Percentiles rank a stretch among this genome's conserved stretches.
phyloP scores from a whole-genome alignment of 2,113 vertebrate species.

The Girardinichthys multiradiatus region DNA sequence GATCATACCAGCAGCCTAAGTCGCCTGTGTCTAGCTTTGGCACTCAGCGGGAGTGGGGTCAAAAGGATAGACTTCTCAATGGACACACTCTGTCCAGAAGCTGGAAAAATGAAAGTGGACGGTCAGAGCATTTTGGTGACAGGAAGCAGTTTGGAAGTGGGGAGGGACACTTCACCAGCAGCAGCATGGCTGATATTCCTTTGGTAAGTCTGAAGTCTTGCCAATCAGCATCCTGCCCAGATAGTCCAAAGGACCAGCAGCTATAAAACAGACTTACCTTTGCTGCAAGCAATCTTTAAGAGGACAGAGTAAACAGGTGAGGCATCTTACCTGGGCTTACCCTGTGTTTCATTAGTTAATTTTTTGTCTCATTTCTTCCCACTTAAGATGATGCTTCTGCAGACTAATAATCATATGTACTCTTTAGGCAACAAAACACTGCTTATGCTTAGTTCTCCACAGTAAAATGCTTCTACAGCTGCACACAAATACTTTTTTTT shows the following conservation, averaged over 20 bases:
- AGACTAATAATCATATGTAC: conserved; percentile 88
- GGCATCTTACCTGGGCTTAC: conserved; percentile 36
- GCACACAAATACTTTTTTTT: conserved; percentile 60
- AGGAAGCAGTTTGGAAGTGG: conserved; percentile 92
- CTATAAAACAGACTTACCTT: conserved; percentile 85
- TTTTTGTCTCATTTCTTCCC: conserved; percentile 56
- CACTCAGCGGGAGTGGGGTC: conserved; percentile 92
- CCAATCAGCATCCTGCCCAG: conserved; percentile 87
- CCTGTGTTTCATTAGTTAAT: conserved; percentile 27
- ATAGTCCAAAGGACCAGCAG: conserved; percentile 97
- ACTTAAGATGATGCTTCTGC: conserved; percentile 87
- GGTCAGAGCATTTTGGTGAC: conserved; percentile 93
- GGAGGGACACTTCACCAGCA: conserved; percentile 91
- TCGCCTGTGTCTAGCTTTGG: conserved; percentile 93
- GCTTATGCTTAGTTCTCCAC: conserved; percentile 87
- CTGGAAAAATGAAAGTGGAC: conserved; percentile 93
- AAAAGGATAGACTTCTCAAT: conserved; percentile 97
- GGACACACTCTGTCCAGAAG: conserved; percentile 94
- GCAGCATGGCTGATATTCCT: conserved; percentile 93
- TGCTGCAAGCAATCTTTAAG: conserved; percentile 39
- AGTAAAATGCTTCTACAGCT: conserved; percentile 82
- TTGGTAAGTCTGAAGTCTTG: conserved; percentile 96
- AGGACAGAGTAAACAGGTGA: conserved; percentile 33
- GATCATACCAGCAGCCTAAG: conserved; percentile 92
- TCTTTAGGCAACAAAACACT: conserved; percentile 87